Evolutionary conservation across 2,888 invertebrate genomes (phyloP), one percentile per base, ranked within the genome.

Genomic region (Caradrina clavipalpis): DNA sequence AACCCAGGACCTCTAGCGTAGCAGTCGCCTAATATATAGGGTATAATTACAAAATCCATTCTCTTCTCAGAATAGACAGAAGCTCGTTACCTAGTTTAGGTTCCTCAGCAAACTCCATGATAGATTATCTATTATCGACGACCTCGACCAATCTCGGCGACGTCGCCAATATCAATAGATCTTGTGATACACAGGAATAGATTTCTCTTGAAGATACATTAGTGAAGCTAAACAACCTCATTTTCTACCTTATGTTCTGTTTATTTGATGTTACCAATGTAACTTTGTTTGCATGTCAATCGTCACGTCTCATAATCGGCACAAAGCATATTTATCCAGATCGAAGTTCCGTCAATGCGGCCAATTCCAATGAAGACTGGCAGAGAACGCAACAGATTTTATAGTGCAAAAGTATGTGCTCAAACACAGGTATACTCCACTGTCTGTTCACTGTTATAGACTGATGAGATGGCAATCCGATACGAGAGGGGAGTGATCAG

Each of bases 161-260:
- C 78, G 60, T 63, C 54, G 42, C 53, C 58, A 69, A 51, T 67
- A 67, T 73, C 42, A 35, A 77, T 64, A 61, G 66, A 72, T 72
- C 60, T 60, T 71, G 39, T 4, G 66, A 66, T 71, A 64, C 51
- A 53, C 65, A 22, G 56, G 61, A 80, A 65, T 76, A 80, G 70
- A 70, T 61, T 51, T 50, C 39, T 39, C 50, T 78, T 69, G 66
- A 77, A 73, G 62, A 49, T 71, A 56, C 77, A 76, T 76, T 76
- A 76, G 68, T 54, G 22, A 42, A 57, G 13, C 35, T 74, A 67
- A 75, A 75, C 54, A 55, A n/a, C 8, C 13, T 19, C 2, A 21
- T 51, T 8, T 42, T 22, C 4, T 47, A 53, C 21, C 21, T 47
- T 73, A 19, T 54, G 19, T 49, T 47, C 26, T 1, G 19, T 55